Conservation (phyloP, 2,888 invertebrate genomes). For the Caenorhabditis doughertyi region DNA sequence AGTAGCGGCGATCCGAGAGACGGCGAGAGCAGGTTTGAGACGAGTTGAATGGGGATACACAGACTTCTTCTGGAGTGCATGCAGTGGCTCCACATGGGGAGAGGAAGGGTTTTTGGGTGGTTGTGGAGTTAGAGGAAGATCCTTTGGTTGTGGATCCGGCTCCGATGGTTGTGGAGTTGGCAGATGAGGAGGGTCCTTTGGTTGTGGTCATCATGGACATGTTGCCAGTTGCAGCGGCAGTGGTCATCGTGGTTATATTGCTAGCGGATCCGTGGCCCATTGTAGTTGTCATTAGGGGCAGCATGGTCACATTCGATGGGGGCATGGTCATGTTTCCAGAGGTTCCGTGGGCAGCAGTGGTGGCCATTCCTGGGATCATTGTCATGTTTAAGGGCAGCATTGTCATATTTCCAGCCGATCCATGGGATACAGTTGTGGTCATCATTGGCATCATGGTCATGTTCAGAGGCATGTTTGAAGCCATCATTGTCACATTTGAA, state of each 20-base stretch:
- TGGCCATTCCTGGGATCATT: background rate
- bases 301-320: background rate
- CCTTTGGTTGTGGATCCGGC: background rate
- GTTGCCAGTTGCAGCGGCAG: background rate
- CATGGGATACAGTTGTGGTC: background rate
- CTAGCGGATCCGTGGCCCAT: no score
- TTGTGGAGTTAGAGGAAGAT: no score
- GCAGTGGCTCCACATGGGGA: slow-evolving; percentile 13
- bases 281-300: background rate
- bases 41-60: slow-evolving; percentile 20
- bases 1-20: slow-evolving; percentile 24
- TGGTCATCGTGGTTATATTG: background rate
- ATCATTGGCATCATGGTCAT: background rate
- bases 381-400: background rate
- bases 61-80: slow-evolving; percentile 26
- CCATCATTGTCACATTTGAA: background rate
- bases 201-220: background rate
- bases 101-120: background rate
- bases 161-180: background rate
- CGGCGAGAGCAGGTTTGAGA: slow-evolving; percentile 18
- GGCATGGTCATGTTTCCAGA: background rate
- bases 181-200: no score
- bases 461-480: background rate
- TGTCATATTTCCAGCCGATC: background rate
- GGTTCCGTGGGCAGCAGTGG: background rate